Percentiles rank a stretch among this genome's conserved stretches.
Conservation (phyloP, 2,113 vertebrate species). For the Xenopus laevis region DNA sequence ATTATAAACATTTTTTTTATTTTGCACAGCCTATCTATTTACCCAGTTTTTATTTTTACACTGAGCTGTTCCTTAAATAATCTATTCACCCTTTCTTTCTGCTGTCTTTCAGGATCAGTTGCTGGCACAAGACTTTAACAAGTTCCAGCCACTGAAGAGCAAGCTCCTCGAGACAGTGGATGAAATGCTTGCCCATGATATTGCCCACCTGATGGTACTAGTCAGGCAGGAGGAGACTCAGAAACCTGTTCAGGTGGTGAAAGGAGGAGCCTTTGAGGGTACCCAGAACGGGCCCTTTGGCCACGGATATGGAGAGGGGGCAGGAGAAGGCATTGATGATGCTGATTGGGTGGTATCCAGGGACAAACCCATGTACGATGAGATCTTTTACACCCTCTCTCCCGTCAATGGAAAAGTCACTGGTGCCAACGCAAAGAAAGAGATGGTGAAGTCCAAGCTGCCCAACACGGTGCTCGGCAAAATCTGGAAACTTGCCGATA, state of each 20-base stretch:
- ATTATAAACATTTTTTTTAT: too few relatives aligned
- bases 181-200: conserved; percentile 91
- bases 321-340: conserved; percentile 92
- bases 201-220: conserved; percentile 90
- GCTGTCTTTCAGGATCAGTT: conserved; percentile 77
- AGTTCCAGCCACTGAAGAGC: conserved; percentile 89
- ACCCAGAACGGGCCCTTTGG: conserved; percentile 88
- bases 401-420: conserved; percentile 94
- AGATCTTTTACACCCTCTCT: conserved; percentile 96
- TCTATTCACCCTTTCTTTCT: too few relatives aligned
- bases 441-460: conserved; percentile 98
- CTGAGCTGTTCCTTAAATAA: too few relatives aligned
- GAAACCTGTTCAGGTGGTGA: conserved; percentile 80
- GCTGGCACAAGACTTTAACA: conserved; percentile 89
- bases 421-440: conserved; percentile 92
- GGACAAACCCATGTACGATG: conserved; percentile 95
- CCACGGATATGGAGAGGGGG: conserved; percentile 92
- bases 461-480: conserved; percentile 95
- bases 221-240: conserved; percentile 91
- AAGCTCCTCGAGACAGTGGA: conserved; percentile 89
- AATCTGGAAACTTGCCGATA: conserved; percentile 97
- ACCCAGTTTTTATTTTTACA: too few relatives aligned
- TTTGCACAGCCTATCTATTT: too few relatives aligned
- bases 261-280: conserved; percentile 92
- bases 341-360: conserved; percentile 91